Conservation (phyloP, 2,113 vertebrate genomes). For the Siphamia tubifer region DNA sequence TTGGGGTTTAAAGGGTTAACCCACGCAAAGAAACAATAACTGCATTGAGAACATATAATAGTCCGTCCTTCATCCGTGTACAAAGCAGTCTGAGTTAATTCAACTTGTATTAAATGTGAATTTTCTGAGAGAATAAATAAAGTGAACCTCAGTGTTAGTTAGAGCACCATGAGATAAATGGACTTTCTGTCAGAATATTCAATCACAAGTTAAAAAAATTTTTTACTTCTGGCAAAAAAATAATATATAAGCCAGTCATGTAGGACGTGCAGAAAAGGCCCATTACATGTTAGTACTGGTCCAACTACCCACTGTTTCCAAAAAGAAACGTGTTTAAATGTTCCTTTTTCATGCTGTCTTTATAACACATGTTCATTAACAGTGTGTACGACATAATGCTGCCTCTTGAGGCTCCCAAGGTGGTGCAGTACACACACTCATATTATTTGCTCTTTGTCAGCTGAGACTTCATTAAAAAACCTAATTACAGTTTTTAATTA, state of each 20-base stretch:
- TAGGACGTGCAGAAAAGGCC: neutral
- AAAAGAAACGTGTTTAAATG: neutral
- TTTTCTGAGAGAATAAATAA: too few species aligned
- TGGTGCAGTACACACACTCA: constrained; percentile 57
- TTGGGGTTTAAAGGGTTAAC: too few species aligned
- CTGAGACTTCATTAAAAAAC: constrained; percentile 71
- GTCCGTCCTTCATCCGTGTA: too few species aligned
- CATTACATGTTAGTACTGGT: neutral
- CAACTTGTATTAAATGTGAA: too few species aligned
- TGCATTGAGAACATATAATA: too few species aligned
- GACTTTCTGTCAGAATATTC: too few species aligned
- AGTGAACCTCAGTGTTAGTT: too few species aligned
- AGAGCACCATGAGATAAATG: too few species aligned
- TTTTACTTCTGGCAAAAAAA: too few species aligned
- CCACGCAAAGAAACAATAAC: too few species aligned
- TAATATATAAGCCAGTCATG: neutral
- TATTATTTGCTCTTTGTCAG: constrained; percentile 75
- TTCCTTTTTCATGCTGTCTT: neutral
- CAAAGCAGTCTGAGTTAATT: too few species aligned
- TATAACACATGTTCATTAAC: constrained; percentile 60
- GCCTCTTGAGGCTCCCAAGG: constrained; percentile 57
- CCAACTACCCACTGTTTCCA: neutral
- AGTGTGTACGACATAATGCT: constrained; percentile 59
- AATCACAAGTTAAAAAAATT: too few species aligned
- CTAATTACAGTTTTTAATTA: constrained; percentile 80